Evolutionary conservation across 1,140 invertebrate genomes (phyloP).

Genomic region (Drosophila seguyi): DNA sequence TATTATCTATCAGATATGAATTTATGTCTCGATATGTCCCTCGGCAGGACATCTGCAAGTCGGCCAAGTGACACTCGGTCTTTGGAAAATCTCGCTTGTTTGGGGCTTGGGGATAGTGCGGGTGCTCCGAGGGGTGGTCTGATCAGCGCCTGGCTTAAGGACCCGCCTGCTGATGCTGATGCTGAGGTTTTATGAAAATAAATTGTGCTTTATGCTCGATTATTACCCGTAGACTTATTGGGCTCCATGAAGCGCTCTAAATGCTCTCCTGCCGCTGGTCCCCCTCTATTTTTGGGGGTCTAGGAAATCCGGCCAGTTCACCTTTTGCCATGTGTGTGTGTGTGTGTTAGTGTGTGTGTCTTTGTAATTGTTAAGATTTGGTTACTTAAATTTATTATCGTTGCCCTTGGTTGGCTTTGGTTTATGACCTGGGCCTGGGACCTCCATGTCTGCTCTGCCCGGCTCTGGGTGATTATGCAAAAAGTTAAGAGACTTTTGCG

Average conservation of each 20-base stretch:
- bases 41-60: constrained; percentile 4
- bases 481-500: constrained; percentile 39
- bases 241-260: constrained; percentile 76
- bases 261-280: constrained; percentile 39
- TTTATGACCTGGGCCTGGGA: constrained; percentile 52
- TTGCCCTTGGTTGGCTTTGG: constrained; percentile 27
- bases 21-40: not conserved
- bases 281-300: not conserved
- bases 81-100: not conserved
- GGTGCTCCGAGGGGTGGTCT: constrained; percentile 27
- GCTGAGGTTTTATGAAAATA: constrained; percentile 83
- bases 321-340: constrained; percentile 4
- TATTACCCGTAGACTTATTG: constrained; percentile 84
- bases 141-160: constrained; percentile 62
- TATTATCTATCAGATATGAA: too few relatives aligned
- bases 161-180: constrained; percentile 46
- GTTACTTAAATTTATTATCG: constrained; percentile 80
- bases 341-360: constrained; percentile 12
- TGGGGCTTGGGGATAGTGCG: constrained; percentile 15
- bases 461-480: constrained; percentile 59
- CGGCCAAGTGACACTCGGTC: not conserved
- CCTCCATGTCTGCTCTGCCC: constrained; percentile 17
- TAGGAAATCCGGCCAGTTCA: constrained; percentile 26
- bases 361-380: constrained; percentile 84
- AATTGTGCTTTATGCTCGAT: constrained; percentile 84